phyloP scores from a whole-genome alignment of 2,888 invertebrate species.

The Perizoma flavofasciatum region DNA sequence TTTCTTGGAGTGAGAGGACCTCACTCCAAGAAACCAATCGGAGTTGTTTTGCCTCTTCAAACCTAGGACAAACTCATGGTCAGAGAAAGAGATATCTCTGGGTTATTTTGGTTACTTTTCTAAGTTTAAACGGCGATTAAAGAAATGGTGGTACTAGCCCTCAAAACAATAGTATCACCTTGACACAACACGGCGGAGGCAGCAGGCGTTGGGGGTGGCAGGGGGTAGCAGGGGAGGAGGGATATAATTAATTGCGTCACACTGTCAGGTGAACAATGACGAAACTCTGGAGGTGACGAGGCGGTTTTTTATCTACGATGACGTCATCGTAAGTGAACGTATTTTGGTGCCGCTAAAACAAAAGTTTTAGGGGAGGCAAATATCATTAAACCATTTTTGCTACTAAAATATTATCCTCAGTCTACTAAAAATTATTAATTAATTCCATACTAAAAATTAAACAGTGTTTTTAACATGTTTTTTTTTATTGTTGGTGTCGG shows the following conservation, averaged over 20 bases:
- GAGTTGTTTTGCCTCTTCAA: background rate
- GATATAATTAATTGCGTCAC: slow-evolving; percentile 74
- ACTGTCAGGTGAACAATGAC: slow-evolving; percentile 82
- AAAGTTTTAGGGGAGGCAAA: slow-evolving; percentile 19
- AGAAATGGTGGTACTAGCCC: slow-evolving; percentile 29
- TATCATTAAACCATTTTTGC: no score
- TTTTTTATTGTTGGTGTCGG: no score
- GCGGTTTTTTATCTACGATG: slow-evolving; percentile 58
- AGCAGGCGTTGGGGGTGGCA: slow-evolving; percentile 41
- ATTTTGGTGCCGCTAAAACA: slow-evolving; percentile 12
- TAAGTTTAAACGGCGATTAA: no score
- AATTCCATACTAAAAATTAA: no score
- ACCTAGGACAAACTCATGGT: background rate
- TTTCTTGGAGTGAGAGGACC: no score
- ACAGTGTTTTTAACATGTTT: no score
- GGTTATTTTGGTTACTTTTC: no score
- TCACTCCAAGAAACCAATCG: no score
- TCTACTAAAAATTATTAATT: no score
- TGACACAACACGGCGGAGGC: slow-evolving; percentile 68
- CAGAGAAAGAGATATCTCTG: no score
- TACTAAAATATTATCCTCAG: no score
- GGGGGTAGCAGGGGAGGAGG: slow-evolving; percentile 38
- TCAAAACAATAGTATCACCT: slow-evolving; percentile 74
- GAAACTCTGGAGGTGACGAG: slow-evolving; percentile 62
- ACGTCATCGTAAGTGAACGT: slow-evolving; percentile 25